Conservation (phyloP, 1,140 invertebrate genomes). For the Trachelipus rathkii region DNA sequence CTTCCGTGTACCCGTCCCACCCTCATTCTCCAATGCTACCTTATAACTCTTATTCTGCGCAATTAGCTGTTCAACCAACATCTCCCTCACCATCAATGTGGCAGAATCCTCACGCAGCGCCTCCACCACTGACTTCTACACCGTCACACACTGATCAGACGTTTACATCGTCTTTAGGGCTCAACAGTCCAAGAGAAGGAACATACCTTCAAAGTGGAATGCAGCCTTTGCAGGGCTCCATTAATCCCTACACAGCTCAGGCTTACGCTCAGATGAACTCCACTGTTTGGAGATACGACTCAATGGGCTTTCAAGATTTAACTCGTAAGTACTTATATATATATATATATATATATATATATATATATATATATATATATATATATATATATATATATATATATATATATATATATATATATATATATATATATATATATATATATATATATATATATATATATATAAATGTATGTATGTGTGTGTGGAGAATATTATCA, state of each 20-base stretch:
- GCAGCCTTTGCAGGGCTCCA: slow-evolving; percentile 35
- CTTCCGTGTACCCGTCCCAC: slow-evolving; percentile 33
- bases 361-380: not conserved
- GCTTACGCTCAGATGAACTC: slow-evolving; percentile 42
- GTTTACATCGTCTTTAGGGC: slow-evolving; percentile 37
- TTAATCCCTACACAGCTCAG: slow-evolving; percentile 37
- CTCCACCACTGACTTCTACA: slow-evolving; percentile 36
- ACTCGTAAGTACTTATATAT: slow-evolving; percentile 29
- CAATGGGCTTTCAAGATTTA: slow-evolving; percentile 42
- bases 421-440: no score
- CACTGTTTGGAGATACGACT: slow-evolving; percentile 37
- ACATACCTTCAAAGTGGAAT: slow-evolving; percentile 33
- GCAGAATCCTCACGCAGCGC: slow-evolving; percentile 37
- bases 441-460: no score
- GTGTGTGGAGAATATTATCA: no score
- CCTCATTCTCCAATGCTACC: slow-evolving; percentile 41
- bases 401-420: no score
- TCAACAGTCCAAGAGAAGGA: slow-evolving; percentile 38
- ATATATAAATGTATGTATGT: no score
- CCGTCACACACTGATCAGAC: slow-evolving; percentile 39
- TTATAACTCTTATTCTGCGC: slow-evolving; percentile 43
- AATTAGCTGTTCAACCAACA: slow-evolving; percentile 40
- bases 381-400: no score
- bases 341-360: slow-evolving; percentile 14
- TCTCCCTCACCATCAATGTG: slow-evolving; percentile 43